These are phyloP conservation scores for Periphyllus acericola DNA, from an alignment of 2,888 invertebrate species.

Conservation along the genomic window DNA sequence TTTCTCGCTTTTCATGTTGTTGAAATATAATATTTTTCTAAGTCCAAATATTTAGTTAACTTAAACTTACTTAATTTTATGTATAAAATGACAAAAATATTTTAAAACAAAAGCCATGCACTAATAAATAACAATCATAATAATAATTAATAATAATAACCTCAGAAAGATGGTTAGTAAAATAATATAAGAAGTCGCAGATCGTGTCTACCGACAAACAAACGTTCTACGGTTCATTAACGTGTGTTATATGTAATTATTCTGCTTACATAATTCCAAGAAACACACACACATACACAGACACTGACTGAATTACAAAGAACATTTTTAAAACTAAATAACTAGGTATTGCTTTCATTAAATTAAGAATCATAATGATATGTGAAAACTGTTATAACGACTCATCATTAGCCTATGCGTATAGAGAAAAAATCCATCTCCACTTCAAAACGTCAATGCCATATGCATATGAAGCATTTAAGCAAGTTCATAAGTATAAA, in stretches of 20 bases:
- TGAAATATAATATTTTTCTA: background rate
- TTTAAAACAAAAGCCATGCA: slow-evolving; percentile 3
- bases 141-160: slow-evolving; percentile 19
- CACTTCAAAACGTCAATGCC: background rate
- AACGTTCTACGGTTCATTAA: slow-evolving; percentile 42
- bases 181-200: slow-evolving; percentile 11
- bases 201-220: slow-evolving; percentile 7
- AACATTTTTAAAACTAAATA: slow-evolving; percentile 23
- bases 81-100: background rate
- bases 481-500: too few species aligned
- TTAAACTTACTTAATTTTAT: background rate
- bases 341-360: slow-evolving; percentile 28
- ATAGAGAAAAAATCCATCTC: background rate
- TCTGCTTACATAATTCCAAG: slow-evolving; percentile 17
- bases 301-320: slow-evolving; percentile 5
- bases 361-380: slow-evolving; percentile 43
- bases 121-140: background rate
- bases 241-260: slow-evolving; percentile 20
- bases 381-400: slow-evolving; percentile 21
- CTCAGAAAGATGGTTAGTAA: background rate
- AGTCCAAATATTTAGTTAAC: background rate
- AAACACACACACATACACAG: background rate
- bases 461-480: too few species aligned
- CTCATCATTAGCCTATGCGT: background rate
- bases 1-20: background rate